Evolutionary conservation across 2,113 vertebrate genomes (phyloP).

Genomic region (Grus americana): DNA sequence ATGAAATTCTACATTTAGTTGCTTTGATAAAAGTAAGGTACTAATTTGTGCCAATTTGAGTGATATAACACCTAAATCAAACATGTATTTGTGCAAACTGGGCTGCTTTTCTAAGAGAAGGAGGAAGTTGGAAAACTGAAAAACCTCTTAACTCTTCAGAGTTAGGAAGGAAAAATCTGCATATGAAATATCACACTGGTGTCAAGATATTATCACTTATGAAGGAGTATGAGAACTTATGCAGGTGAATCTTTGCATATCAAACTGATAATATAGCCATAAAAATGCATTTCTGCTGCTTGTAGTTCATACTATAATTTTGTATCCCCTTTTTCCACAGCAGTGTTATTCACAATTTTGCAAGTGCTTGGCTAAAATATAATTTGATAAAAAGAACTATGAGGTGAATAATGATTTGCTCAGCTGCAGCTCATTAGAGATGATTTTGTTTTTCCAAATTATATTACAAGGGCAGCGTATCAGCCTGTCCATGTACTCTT

Average conservation of each 20-base stretch:
- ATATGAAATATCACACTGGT: neutral
- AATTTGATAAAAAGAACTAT: conserved; percentile 65
- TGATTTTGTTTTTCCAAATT: conserved; percentile 65
- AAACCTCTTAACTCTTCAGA: neutral
- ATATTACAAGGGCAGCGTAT: conserved; percentile 30
- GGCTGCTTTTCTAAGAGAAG: neutral
- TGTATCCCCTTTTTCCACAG: conserved; percentile 15
- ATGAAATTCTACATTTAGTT: neutral
- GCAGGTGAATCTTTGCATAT: conserved; percentile 48
- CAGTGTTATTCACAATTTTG: conserved; percentile 7
- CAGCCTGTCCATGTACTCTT: conserved; percentile 27
- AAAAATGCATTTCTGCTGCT: conserved; percentile 39
- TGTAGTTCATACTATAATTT: conserved; percentile 40
- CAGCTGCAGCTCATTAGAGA: conserved; percentile 64
- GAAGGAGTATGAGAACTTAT: neutral
- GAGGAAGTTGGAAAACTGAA: neutral
- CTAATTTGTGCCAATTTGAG: neutral
- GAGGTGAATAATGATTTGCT: conserved; percentile 67
- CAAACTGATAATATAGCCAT: neutral
- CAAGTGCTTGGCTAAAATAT: conserved; percentile 47
- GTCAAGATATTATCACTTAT: conserved; percentile 9
- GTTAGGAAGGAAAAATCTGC: neutral
- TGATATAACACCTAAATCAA: neutral
- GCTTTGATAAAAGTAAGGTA: neutral
- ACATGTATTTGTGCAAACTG: neutral